phyloP scores from a whole-genome alignment of 2,888 invertebrate genomes.

The Hirudinaria manillensis region DNA sequence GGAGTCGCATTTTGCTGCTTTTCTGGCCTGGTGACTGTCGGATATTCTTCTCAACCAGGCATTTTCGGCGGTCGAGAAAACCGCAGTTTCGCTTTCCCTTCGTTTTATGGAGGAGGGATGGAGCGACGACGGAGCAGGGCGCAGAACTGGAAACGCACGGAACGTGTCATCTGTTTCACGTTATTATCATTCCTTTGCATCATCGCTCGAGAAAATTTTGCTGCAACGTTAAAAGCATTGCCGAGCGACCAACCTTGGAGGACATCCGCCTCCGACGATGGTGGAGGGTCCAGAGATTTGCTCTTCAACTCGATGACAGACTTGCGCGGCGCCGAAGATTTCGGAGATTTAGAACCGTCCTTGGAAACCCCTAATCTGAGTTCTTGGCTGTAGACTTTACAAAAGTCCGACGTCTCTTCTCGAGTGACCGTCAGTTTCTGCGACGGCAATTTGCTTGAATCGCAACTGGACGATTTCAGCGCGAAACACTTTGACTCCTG shows the following conservation, averaged over 20 bases:
- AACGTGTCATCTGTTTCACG: background rate
- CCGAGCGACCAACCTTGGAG: background rate
- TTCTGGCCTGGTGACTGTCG: conserved; percentile 1
- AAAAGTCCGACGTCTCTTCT: conserved; percentile 15
- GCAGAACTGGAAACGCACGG: background rate
- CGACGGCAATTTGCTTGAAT: background rate
- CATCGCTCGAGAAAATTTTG: background rate
- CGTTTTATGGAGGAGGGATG: conserved; percentile 18
- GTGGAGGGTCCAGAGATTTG: conserved; percentile 31
- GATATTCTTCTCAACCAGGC: conserved; percentile 23
- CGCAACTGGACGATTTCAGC: conserved; percentile 3
- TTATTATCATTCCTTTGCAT: no score
- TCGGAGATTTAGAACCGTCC: conserved; percentile 16
- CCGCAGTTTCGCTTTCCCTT: conserved; percentile 23
- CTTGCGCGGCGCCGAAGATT: conserved; percentile 18
- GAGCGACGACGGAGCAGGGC: background rate
- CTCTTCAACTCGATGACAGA: conserved; percentile 31
- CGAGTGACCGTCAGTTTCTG: background rate
- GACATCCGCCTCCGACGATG: conserved; percentile 17
- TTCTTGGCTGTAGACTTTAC: conserved; percentile 25
- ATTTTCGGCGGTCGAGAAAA: conserved; percentile 18
- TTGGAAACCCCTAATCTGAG: conserved; percentile 5
- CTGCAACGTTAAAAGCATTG: background rate
- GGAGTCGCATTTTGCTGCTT: no score
- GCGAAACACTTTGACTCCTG: conserved; percentile 10